phyloP scores from a whole-genome alignment of 2,113 vertebrate species.

The Scartelaos histophorus region DNA sequence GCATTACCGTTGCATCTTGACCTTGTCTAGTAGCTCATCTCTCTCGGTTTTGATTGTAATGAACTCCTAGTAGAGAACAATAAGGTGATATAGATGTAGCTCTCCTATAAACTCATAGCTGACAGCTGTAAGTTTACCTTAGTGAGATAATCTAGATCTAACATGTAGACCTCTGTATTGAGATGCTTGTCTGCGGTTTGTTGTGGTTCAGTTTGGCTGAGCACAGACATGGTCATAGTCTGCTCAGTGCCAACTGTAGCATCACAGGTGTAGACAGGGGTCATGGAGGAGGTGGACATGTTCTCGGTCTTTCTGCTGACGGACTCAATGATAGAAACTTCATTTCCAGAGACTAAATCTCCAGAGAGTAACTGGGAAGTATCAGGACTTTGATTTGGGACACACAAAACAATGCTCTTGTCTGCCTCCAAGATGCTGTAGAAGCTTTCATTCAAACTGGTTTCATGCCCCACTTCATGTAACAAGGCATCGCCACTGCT shows the following conservation, averaged over 20 bases:
- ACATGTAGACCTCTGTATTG: constrained; percentile 65
- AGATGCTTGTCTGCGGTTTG: constrained; percentile 54
- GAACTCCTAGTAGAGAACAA: constrained; percentile 60
- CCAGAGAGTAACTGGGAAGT: not conserved
- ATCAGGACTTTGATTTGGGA: not conserved
- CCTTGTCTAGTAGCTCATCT: constrained; percentile 21
- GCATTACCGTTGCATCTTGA: constrained; percentile 54
- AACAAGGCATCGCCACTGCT: not conserved
- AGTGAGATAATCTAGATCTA: constrained; percentile 64
- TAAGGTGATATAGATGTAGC: not conserved
- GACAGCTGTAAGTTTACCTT: constrained; percentile 42
- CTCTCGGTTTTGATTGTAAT: constrained; percentile 41
- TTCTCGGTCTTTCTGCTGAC: constrained; percentile 7
- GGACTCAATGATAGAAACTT: not conserved
- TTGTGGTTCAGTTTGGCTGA: constrained; percentile 46
- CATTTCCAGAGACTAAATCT: not conserved
- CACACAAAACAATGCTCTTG: constrained; percentile 10
- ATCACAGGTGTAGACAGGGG: constrained; percentile 2
- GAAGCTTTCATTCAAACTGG: constrained; percentile 6
- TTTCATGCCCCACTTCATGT: not conserved
- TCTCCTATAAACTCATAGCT: not conserved
- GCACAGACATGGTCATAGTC: not conserved
- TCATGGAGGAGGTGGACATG: constrained; percentile 1
- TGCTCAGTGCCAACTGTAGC: constrained; percentile 13
- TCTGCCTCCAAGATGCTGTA: constrained; percentile 35